phyloP scores from a whole-genome alignment of 2,113 vertebrate genomes.

The Lethenteron reissneri region DNA sequence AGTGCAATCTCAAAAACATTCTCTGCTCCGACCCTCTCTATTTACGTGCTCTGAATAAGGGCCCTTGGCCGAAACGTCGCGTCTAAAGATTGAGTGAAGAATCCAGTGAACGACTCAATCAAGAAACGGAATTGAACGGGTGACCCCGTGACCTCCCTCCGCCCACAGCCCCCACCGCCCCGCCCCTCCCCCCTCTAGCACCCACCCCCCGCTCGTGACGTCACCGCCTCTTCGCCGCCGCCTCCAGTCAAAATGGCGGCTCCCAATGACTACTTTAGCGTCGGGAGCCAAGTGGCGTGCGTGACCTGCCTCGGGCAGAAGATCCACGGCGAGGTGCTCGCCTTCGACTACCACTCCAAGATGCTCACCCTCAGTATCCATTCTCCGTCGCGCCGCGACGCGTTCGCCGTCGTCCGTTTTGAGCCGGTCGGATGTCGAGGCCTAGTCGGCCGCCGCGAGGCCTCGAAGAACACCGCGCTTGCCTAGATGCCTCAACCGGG shows the following conservation, averaged over 20 bases:
- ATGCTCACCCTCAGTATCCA: conserved; percentile 97
- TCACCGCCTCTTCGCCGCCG: background rate
- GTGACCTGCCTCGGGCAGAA: conserved; percentile 79
- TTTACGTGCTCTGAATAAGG: no score
- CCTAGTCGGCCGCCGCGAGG: background rate
- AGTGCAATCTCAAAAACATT: no score
- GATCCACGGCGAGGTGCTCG: conserved; percentile 73
- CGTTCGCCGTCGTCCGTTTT: conserved; percentile 9
- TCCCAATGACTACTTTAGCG: conserved; percentile 88
- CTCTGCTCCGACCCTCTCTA: no score
- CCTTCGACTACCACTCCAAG: conserved; percentile 88
- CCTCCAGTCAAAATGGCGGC: conserved; percentile 59
- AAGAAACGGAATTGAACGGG: no score
- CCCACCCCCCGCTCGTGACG: background rate
- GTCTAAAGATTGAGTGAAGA: no score
- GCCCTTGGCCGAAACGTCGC: no score
- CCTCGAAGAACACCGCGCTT: conserved; percentile 10
- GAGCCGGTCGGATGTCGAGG: background rate
- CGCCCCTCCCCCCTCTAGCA: conserved; percentile 52
- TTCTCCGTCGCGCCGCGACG: conserved; percentile 13
- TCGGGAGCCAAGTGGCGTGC: conserved; percentile 85
- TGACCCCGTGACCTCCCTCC: conserved; percentile 17
- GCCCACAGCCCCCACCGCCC: conserved; percentile 23
- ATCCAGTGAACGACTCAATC: no score
- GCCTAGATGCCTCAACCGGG: conserved; percentile 12